Evolutionary conservation across 2,797 vertebrate genomes (phyloP).

Genomic region (Salmo trutta): DNA sequence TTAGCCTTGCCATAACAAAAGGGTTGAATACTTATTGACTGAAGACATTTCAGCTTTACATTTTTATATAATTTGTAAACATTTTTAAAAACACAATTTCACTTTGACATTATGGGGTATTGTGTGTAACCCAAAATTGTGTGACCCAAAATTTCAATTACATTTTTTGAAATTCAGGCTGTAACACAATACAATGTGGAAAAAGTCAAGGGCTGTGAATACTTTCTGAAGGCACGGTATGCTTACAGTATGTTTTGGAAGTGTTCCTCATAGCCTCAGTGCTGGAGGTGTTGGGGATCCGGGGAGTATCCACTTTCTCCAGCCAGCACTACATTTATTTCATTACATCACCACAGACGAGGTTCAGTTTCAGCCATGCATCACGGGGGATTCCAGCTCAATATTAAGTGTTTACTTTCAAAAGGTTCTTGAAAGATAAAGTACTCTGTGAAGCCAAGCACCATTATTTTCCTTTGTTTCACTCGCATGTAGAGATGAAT

Average conservation of each 20-base stretch:
- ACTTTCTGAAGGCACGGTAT: background rate
- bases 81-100: no score
- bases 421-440: background rate
- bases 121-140: no score
- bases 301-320: slow-evolving; percentile 66
- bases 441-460: background rate
- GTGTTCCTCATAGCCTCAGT: slow-evolving; percentile 35
- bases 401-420: slow-evolving; percentile 14
- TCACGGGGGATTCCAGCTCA: slow-evolving; percentile 69
- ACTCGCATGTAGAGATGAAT: slow-evolving; percentile 3
- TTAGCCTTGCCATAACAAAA: no score
- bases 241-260: slow-evolving; percentile 16
- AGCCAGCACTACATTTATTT: slow-evolving; percentile 57
- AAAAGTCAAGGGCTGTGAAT: no score
- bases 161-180: no score
- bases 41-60: no score
- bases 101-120: no score
- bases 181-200: background rate
- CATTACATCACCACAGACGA: slow-evolving; percentile 63
- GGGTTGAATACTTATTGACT: no score
- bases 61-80: no score
- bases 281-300: slow-evolving; percentile 37
- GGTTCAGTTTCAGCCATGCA: slow-evolving; percentile 63
- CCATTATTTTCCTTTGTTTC: background rate
- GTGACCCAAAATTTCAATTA: no score